Conservation (phyloP, 2,797 vertebrate species). For the Champsocephalus gunnari region DNA sequence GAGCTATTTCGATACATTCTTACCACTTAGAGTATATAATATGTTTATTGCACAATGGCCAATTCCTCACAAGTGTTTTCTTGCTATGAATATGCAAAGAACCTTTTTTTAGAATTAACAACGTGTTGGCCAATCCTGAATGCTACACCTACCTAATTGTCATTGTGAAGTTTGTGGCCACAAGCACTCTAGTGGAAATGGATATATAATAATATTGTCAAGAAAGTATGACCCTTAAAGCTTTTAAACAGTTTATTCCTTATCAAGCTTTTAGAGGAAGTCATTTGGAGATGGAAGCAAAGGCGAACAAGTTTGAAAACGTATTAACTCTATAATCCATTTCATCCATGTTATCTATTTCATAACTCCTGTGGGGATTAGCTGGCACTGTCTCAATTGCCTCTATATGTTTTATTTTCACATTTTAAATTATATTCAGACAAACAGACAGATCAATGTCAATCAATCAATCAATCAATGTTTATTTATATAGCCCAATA, state of each 20-base stretch:
- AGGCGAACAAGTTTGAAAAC: background rate
- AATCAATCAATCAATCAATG: too few species aligned
- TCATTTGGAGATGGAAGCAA: background rate
- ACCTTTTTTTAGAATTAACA: background rate
- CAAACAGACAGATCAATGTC: too few species aligned
- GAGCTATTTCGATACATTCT: constrained; percentile 37
- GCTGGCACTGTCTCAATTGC: background rate
- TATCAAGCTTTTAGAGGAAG: constrained; percentile 1
- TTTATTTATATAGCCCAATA: too few species aligned
- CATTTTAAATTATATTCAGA: too few species aligned
- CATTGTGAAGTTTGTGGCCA: background rate
- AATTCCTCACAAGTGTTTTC: constrained; percentile 21
- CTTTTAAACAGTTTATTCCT: background rate
- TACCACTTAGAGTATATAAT: constrained; percentile 7
- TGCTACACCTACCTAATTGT: background rate
- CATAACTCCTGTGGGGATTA: background rate
- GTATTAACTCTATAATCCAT: background rate
- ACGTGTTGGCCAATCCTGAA: background rate
- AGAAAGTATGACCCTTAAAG: background rate
- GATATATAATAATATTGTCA: background rate
- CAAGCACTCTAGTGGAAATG: background rate
- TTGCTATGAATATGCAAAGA: constrained; percentile 21
- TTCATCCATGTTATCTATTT: constrained; percentile 3
- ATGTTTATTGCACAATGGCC: constrained; percentile 15
- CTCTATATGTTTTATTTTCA: too few species aligned